Conservation (phyloP, 1,140 invertebrate genomes). For the Drosophila arawakana region DNA sequence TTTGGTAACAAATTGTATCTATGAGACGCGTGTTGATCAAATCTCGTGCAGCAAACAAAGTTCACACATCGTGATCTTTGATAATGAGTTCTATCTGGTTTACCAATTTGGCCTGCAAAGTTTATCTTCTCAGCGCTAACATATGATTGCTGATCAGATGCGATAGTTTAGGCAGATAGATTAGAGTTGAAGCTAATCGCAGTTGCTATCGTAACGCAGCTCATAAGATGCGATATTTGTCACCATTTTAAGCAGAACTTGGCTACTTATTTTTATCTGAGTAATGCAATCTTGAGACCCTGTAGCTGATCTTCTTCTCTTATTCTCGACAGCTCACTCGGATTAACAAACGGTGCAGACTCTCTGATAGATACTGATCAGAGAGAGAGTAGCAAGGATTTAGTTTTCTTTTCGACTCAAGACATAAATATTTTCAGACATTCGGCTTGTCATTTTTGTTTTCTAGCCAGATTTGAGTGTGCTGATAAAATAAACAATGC, state of each 20-base stretch:
- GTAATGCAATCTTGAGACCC: constrained; percentile 28
- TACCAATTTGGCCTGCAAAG: constrained; percentile 56
- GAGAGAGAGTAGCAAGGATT: constrained; percentile 7
- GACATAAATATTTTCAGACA: constrained; percentile 44
- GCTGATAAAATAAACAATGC: constrained; percentile 42
- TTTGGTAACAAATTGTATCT: background rate
- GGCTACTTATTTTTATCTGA: constrained; percentile 35
- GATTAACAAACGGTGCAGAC: constrained; percentile 25
- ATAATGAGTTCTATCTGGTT: constrained; percentile 60
- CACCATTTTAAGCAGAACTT: constrained; percentile 3
- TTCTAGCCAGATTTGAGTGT: constrained; percentile 24
- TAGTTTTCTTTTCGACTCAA: constrained; percentile 27
- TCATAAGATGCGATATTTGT: constrained; percentile 9
- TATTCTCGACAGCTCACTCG: constrained; percentile 21
- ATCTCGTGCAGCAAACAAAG: constrained; percentile 34
- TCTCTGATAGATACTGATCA: constrained; percentile 43
- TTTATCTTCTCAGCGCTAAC: constrained; percentile 31
- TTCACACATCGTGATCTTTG: constrained; percentile 55
- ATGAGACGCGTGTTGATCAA: constrained; percentile 3
- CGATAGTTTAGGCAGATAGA: constrained; percentile 23
- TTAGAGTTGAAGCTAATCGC: constrained; percentile 24
- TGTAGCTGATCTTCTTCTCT: background rate
- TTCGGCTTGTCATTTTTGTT: constrained; percentile 23
- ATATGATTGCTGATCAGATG: constrained; percentile 31
- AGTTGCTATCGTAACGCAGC: constrained; percentile 19